These are phyloP conservation scores for Vulpes lagopus DNA, from an alignment of 2,113 vertebrate species.

Conservation along the genomic window DNA sequence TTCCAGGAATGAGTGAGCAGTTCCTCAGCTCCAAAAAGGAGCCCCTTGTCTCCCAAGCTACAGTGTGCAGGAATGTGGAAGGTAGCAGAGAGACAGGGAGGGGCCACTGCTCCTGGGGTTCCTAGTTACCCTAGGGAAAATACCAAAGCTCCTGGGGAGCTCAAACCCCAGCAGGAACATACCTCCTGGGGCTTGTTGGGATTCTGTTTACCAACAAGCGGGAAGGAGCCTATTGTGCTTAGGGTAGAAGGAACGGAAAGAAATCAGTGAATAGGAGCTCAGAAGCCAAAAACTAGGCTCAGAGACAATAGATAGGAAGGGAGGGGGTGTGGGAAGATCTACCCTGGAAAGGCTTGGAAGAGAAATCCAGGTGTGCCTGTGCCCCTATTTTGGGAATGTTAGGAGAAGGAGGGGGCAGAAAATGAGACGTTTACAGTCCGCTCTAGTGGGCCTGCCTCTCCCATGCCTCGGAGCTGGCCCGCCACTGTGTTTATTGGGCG, in stretches of 20 bases:
- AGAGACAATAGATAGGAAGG: constrained; percentile 60
- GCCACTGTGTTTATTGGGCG: background rate
- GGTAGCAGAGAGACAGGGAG: background rate
- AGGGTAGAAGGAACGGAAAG: constrained; percentile 40
- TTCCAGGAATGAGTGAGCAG: too few species aligned
- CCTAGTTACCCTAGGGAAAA: background rate
- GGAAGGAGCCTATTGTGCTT: constrained; percentile 63
- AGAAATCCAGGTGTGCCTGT: constrained; percentile 14
- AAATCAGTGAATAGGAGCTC: background rate
- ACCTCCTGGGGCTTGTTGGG: background rate
- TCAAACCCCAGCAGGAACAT: background rate
- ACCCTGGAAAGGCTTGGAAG: background rate
- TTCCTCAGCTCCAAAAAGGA: background rate
- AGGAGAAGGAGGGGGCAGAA: background rate
- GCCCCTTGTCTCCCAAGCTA: background rate
- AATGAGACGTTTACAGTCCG: background rate
- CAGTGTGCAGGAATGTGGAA: background rate
- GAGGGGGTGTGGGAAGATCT: constrained; percentile 14
- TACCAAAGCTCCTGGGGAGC: background rate
- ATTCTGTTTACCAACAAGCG: constrained; percentile 58
- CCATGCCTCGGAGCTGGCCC: accelerated
- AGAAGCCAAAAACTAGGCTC: constrained; percentile 42
- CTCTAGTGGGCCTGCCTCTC: background rate
- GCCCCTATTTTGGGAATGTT: background rate
- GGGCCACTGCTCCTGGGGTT: background rate